Percentiles rank a stretch among this genome's conserved stretches.
Conservation (phyloP, 2,797 vertebrate genomes). For the Lutra lutra region DNA sequence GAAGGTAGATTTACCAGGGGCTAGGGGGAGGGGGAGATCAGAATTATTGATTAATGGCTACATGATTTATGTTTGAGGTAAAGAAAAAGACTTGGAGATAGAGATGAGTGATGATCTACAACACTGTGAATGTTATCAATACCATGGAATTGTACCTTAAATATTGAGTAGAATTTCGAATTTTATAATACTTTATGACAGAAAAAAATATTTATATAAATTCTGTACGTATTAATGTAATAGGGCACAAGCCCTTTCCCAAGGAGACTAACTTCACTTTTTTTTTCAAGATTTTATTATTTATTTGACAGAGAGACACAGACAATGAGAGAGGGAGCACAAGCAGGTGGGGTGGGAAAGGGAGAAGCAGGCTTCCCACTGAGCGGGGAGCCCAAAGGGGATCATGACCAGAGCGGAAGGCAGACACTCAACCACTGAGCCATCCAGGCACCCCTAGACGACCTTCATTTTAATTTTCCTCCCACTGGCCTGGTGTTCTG, state of each 20-base stretch:
- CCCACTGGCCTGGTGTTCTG: background rate
- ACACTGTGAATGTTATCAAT: background rate
- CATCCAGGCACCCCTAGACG: background rate
- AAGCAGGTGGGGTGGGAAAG: background rate
- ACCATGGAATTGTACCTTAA: background rate
- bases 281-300: background rate
- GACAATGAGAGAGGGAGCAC: background rate
- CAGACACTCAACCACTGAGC: too few relatives aligned
- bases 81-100: background rate
- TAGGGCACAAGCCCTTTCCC: background rate
- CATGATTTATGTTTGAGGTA: background rate
- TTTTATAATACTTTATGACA: background rate
- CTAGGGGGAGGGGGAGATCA: background rate
- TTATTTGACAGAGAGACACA: background rate
- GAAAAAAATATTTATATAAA: background rate
- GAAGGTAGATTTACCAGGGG: background rate
- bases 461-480: background rate
- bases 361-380: background rate
- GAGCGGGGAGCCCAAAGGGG: too few relatives aligned
- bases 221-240: background rate
- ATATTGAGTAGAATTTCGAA: background rate
- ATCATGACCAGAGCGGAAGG: too few relatives aligned
- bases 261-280: background rate
- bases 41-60: conserved; percentile 3
- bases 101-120: background rate